Percentiles rank a stretch among this genome's conserved stretches.
These are phyloP conservation scores for Achroia grisella DNA, from an alignment of 1,140 invertebrate species.

Conservation along the genomic window DNA sequence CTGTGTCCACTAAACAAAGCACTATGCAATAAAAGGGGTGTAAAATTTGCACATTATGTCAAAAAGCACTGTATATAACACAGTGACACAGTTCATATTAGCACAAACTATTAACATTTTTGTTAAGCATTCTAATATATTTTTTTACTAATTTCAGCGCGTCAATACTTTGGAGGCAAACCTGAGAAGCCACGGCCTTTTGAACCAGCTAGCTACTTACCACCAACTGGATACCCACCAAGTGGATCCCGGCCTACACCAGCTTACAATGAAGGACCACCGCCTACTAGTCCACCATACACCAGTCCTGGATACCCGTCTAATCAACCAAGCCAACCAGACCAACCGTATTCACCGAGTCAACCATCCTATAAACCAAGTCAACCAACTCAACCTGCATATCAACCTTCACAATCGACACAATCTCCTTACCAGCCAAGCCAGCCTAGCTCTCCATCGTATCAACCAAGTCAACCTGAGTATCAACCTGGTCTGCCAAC, in stretches of 20 bases:
- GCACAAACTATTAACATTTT: too few species aligned
- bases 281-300: slow-evolving; percentile 29
- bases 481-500: slow-evolving; percentile 39
- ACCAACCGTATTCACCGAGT: slow-evolving; percentile 36
- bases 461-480: slow-evolving; percentile 24
- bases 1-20: too few species aligned
- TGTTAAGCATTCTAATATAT: slow-evolving; percentile 6
- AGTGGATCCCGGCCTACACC: slow-evolving; percentile 60
- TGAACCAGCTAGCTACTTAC: slow-evolving; percentile 69
- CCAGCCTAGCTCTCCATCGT: slow-evolving; percentile 23
- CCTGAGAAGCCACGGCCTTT: slow-evolving; percentile 81
- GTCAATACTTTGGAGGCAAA: slow-evolving; percentile 76
- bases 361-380: slow-evolving; percentile 33
- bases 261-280: slow-evolving; percentile 55
- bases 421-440: slow-evolving; percentile 22
- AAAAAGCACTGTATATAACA: too few species aligned
- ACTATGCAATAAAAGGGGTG: too few species aligned
- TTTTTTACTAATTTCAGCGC: slow-evolving; percentile 70
- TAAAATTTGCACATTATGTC: too few species aligned
- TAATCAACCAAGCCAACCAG: slow-evolving; percentile 25
- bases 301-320: slow-evolving; percentile 26
- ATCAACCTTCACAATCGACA: slow-evolving; percentile 32
- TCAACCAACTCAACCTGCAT: slow-evolving; percentile 25
- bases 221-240: slow-evolving; percentile 64
- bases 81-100: too few species aligned